Base-by-base conservation (phyloP, 2,888 invertebrate species). In the Panzeria rudis region DNA sequence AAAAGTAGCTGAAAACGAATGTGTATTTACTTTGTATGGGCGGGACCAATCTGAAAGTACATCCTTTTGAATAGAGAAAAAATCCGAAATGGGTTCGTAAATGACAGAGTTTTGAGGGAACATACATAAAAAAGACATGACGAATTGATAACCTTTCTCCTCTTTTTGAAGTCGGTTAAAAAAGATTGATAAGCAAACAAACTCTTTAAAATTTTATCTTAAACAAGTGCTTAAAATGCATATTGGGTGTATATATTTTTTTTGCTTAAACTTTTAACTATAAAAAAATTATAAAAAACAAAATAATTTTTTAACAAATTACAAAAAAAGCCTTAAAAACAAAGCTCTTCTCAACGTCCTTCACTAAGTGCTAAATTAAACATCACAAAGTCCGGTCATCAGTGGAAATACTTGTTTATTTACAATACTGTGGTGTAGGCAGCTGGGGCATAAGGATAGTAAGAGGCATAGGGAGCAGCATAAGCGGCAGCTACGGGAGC, bases 371-470 rank as follows among this genome's bases (percentile, higher is more conserved):
- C 50, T n/a, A 64, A 47, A 50, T 47, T 52, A 23, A 71, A 61
- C 59, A 71, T 71, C 59, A 77, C 62, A 78, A 75, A 77, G 61
- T 86, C 83, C 68, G 64, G 56, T 71, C 50, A 56, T 3, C 52
- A 54, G 1, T 8, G 6, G 6, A 66, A 75, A 41, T 66, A 20
- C n/a, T 69, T 62, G 52, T 32, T 9, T 0, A 73, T 64, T 89
- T 89, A 90, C 17, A 89, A 86, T 41, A 88, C 87, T 3, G 90
- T 87, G 59, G 90, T 86, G 87, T 92, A 86, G 61, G 87, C 87
- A n/a, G 89, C 86, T 47, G 92, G 86, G 32, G 92, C 90, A 52
- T 88, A 87, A n/a, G 93, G 93, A 86, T 91, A 91, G 23, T 87
- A 88, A 0, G 88, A 87, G 50, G 87, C 86, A 35, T 86, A 86